A percentile compares a stretch with the other conserved stretches of the same genome.
These are phyloP conservation scores for Coregonus ussuriensis DNA, from an alignment of 2,797 vertebrate species.

Conservation along the genomic window DNA sequence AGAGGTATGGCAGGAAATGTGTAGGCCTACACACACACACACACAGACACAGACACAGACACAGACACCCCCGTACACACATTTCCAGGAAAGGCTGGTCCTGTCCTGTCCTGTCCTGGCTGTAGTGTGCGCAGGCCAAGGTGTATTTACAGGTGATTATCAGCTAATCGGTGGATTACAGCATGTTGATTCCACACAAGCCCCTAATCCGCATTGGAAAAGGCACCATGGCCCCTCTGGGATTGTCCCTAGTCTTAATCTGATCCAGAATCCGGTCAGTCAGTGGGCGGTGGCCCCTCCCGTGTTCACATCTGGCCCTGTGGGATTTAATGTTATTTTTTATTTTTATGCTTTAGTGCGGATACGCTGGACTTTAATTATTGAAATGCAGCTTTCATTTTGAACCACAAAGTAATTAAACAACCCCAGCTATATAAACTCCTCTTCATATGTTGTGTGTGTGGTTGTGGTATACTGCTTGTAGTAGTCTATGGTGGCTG, in stretches of 20 bases:
- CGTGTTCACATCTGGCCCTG: conserved; percentile 74
- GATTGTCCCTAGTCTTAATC: conserved; percentile 74
- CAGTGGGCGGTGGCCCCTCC: conserved; percentile 40
- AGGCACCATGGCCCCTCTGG: conserved; percentile 60
- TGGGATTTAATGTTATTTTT: conserved; percentile 61
- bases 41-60: not conserved
- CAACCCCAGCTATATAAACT: conserved; percentile 68
- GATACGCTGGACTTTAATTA: conserved; percentile 78
- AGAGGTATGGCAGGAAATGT: conserved; percentile 24
- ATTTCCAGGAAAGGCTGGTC: not conserved
- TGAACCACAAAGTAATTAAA: conserved; percentile 74
- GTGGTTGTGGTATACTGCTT: not conserved
- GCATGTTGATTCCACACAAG: conserved; percentile 79
- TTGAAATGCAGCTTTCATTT: conserved; percentile 78
- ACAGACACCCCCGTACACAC: not conserved
- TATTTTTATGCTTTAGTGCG: conserved; percentile 65
- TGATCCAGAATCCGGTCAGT: conserved; percentile 50
- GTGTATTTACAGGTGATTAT: conserved; percentile 84
- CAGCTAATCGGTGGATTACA: conserved; percentile 84
- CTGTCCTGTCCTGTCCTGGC: conserved; percentile 1
- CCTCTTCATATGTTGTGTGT: not conserved
- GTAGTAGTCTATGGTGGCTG: not conserved
- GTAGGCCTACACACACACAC: too few relatives aligned
- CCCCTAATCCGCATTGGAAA: conserved; percentile 65
- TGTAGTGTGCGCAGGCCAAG: conserved; percentile 55